These are phyloP conservation scores for Oscheius sp. DNA, from an alignment of 1,140 invertebrate species.

Conservation along the genomic window DNA sequence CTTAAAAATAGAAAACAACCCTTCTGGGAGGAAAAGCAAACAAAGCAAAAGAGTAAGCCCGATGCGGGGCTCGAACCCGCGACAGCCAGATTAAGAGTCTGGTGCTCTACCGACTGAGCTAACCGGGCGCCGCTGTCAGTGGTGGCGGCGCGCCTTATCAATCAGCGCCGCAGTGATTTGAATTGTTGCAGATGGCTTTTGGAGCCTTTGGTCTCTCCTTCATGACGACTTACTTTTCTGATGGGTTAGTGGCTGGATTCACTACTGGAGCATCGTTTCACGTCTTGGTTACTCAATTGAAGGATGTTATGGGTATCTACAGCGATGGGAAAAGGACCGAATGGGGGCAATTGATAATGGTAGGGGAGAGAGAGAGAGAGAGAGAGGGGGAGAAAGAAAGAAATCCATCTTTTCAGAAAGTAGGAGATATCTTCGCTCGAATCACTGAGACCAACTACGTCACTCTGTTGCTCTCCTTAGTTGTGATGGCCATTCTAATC, in stretches of 20 bases:
- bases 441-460: slow-evolving; percentile 26
- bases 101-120: slow-evolving; percentile 62
- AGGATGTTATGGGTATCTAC: slow-evolving; percentile 48
- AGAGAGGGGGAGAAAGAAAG: slow-evolving; percentile 67
- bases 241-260: slow-evolving; percentile 48
- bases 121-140: slow-evolving; percentile 54
- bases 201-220: slow-evolving; percentile 54
- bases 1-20: not conserved
- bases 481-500: slow-evolving; percentile 45
- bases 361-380: slow-evolving; percentile 40
- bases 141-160: slow-evolving; percentile 61
- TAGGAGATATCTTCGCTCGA: slow-evolving; percentile 12
- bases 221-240: slow-evolving; percentile 56
- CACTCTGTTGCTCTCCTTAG: slow-evolving; percentile 43
- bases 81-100: slow-evolving; percentile 61
- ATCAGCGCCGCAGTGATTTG: slow-evolving; percentile 61
- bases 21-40: not conserved
- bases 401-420: slow-evolving; percentile 65
- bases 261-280: slow-evolving; percentile 53
- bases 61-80: slow-evolving; percentile 60
- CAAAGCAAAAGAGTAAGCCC: slow-evolving; percentile 36
- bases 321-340: slow-evolving; percentile 34
- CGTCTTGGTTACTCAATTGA: slow-evolving; percentile 51
- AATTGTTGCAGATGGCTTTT: slow-evolving; percentile 61
- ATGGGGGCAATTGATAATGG: slow-evolving; percentile 32